Evolutionary conservation across 2,113 vertebrate species (phyloP).

Genomic region (Pluvianellus socialis): DNA sequence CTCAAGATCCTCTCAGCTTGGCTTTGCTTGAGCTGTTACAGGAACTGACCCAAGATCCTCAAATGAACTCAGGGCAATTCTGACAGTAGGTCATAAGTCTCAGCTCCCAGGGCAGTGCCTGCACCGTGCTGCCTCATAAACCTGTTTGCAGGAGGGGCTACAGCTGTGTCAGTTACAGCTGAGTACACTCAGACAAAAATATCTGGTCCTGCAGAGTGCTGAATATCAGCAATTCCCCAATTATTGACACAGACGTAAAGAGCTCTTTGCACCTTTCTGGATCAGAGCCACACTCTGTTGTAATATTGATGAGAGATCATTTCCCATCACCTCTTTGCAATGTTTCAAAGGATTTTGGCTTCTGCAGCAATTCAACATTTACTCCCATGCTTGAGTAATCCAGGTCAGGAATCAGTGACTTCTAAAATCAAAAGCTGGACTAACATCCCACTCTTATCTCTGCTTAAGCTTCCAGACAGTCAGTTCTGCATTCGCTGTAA

Average conservation of each 20-base stretch:
- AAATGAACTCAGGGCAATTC: neutral
- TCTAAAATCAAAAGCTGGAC: neutral
- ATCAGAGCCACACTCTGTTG: neutral
- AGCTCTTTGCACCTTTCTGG: neutral
- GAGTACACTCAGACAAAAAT: neutral
- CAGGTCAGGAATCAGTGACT: neutral
- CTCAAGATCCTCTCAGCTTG: neutral
- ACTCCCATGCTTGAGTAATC: neutral
- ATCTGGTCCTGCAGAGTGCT: neutral
- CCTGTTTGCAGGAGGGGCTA: neutral
- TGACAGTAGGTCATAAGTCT: neutral
- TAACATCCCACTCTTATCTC: neutral
- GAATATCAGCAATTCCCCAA: neutral
- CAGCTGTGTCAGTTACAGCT: neutral
- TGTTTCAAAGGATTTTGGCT: neutral
- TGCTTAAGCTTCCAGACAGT: neutral
- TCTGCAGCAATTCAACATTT: neutral
- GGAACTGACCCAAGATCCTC: neutral
- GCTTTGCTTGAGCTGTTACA: constrained; percentile 5
- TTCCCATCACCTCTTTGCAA: neutral
- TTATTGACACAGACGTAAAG: neutral
- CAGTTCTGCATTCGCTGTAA: neutral
- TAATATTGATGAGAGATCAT: neutral
- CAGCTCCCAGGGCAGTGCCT: neutral
- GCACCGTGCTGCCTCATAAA: neutral